Conservation (phyloP, 2,113 vertebrate species). For the Dasyprocta punctata region DNA sequence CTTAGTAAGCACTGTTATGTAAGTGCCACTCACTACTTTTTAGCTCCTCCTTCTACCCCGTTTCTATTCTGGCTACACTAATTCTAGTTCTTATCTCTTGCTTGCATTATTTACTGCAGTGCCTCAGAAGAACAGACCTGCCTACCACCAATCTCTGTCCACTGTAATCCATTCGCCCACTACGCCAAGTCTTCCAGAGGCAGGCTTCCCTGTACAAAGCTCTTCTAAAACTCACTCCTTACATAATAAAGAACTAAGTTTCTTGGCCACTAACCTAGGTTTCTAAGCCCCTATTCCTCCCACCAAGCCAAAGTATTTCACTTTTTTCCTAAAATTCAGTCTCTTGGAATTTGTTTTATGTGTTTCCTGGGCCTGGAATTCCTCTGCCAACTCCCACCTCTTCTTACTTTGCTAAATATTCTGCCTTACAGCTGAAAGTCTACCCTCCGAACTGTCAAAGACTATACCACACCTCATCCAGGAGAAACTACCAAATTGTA, state of each 20-base stretch:
- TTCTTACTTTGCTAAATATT: not conserved
- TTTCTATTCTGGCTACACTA: constrained; percentile 55
- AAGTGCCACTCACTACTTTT: constrained; percentile 13
- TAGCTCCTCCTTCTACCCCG: not conserved
- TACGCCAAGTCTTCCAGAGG: not conserved
- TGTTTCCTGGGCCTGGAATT: not conserved
- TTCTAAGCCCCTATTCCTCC: not conserved
- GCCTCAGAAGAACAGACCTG: constrained; percentile 51
- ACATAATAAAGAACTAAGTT: constrained; percentile 30
- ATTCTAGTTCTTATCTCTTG: constrained; percentile 47
- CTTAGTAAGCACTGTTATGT: not conserved
- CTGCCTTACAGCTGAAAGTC: constrained; percentile 36
- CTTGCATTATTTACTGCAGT: constrained; percentile 33
- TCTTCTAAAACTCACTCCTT: constrained; percentile 26
- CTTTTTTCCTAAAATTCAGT: not conserved
- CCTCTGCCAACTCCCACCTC: not conserved
- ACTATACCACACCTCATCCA: not conserved
- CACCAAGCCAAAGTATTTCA: constrained; percentile 4
- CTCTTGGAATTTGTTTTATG: not conserved
- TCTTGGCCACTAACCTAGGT: not conserved
- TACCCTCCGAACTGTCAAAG: not conserved
- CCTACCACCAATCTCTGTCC: not conserved
- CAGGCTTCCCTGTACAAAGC: constrained; percentile 12
- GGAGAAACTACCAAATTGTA: not conserved
- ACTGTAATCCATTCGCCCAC: not conserved